Percentiles rank a stretch among this genome's conserved stretches.
phyloP scores from a whole-genome alignment of 2,113 vertebrate species.

The Phaethornis superciliosus region DNA sequence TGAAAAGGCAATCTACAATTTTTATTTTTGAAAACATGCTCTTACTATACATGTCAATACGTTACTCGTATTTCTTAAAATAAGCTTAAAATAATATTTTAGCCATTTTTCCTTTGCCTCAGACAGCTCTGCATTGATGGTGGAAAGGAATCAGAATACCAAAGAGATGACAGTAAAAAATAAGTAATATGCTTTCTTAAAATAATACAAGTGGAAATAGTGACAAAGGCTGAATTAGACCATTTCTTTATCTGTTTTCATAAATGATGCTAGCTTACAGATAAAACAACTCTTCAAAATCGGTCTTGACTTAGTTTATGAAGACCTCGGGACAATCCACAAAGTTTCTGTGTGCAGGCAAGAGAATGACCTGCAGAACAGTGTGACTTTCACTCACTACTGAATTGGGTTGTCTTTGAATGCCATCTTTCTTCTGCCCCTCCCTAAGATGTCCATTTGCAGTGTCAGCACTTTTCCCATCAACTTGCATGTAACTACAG shows the following conservation, averaged over 20 bases:
- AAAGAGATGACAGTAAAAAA: background rate
- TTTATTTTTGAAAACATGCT: background rate
- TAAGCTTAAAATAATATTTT: background rate
- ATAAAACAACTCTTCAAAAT: background rate
- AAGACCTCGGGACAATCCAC: background rate
- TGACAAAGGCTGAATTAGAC: background rate
- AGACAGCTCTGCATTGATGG: background rate
- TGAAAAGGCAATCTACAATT: background rate
- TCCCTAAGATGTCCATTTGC: background rate
- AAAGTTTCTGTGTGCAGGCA: background rate
- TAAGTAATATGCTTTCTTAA: background rate
- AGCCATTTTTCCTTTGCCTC: background rate
- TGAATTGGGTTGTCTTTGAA: background rate
- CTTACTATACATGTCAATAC: background rate
- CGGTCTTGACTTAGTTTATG: background rate
- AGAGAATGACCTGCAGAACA: background rate
- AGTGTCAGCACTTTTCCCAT: constrained; percentile 19
- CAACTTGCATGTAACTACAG: background rate
- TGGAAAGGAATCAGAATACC: background rate
- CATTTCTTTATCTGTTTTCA: background rate
- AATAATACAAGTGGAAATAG: background rate
- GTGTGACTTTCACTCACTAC: background rate
- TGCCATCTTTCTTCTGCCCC: background rate
- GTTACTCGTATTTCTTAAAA: background rate
- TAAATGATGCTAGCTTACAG: background rate